Conservation (phyloP, 2,888 invertebrate species). For the Caradrina kadenii region DNA sequence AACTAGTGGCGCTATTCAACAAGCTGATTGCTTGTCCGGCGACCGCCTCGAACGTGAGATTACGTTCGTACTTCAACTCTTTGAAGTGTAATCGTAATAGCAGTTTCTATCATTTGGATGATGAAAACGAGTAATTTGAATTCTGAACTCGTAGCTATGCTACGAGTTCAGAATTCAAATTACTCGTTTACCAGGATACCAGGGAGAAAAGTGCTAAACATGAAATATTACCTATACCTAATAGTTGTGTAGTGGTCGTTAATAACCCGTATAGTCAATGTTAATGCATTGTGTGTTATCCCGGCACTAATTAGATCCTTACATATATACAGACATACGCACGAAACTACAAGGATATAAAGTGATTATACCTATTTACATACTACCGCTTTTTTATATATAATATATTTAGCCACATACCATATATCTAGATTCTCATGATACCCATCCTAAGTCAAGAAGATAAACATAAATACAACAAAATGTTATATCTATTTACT, state of each 20-base stretch:
- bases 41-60: constrained; percentile 66
- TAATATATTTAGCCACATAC: too few relatives aligned
- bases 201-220: constrained; percentile 21
- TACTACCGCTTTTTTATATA: too few relatives aligned
- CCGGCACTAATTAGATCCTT: too few relatives aligned
- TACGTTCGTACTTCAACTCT: constrained; percentile 70
- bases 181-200: too few relatives aligned
- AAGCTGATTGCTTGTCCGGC: constrained; percentile 80
- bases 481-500: constrained; percentile 6
- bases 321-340: too few relatives aligned
- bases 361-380: too few relatives aligned
- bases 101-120: constrained; percentile 65
- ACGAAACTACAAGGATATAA: background rate
- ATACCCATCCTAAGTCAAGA: background rate
- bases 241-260: constrained; percentile 6
- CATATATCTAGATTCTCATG: background rate
- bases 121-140: constrained; percentile 68
- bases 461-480: too few relatives aligned
- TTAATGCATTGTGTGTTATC: too few relatives aligned
- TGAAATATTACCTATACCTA: constrained; percentile 5
- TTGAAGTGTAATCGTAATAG: constrained; percentile 74
- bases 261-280: too few relatives aligned
- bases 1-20: constrained; percentile 80
- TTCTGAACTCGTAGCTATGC: constrained; percentile 57
- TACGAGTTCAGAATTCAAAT: too few relatives aligned